Conservation (phyloP, 2,888 invertebrate genomes). For the Pemphredon lugubris region DNA sequence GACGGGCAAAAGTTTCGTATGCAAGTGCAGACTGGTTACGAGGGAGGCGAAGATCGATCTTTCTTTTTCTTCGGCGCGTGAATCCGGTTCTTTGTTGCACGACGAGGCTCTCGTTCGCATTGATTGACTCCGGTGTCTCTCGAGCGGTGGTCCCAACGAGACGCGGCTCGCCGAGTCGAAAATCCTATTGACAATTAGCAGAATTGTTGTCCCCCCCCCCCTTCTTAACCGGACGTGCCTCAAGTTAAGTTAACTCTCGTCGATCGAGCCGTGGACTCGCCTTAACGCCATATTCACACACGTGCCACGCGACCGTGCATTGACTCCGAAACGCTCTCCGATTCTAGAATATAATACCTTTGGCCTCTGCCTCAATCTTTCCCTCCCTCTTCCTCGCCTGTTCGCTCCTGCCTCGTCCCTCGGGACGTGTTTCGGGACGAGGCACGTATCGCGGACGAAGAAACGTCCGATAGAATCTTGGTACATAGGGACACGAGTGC, state of each 20-base stretch:
- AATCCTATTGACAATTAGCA: conserved; percentile 55
- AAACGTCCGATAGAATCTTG: conserved; percentile 54
- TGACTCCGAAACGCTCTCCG: conserved; percentile 47
- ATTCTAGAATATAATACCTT: conserved; percentile 49
- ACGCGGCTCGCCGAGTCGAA: conserved; percentile 46
- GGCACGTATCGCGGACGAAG: conserved; percentile 38
- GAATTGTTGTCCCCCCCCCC: conserved; percentile 39
- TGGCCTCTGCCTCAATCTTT: conserved; percentile 3
- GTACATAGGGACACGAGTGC: conserved; percentile 5
- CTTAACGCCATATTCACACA: conserved; percentile 46
- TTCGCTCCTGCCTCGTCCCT: background rate
- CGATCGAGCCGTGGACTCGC: conserved; percentile 15
- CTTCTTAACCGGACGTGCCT: conserved; percentile 15
- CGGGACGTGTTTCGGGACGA: conserved; percentile 25
- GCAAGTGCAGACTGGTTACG: conserved; percentile 35
- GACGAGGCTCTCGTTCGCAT: conserved; percentile 40
- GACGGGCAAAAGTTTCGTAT: too few species aligned
- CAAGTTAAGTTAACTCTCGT: conserved; percentile 3
- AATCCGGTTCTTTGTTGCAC: conserved; percentile 64
- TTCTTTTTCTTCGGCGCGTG: conserved; percentile 44
- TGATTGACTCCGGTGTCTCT: conserved; percentile 55
- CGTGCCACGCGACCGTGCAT: conserved; percentile 55
- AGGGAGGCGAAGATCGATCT: conserved; percentile 27
- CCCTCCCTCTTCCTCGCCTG: background rate
- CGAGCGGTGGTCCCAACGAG: conserved; percentile 57